These are phyloP conservation scores for Zosterops japonicus DNA, from an alignment of 2,113 vertebrate species.

Conservation along the genomic window DNA sequence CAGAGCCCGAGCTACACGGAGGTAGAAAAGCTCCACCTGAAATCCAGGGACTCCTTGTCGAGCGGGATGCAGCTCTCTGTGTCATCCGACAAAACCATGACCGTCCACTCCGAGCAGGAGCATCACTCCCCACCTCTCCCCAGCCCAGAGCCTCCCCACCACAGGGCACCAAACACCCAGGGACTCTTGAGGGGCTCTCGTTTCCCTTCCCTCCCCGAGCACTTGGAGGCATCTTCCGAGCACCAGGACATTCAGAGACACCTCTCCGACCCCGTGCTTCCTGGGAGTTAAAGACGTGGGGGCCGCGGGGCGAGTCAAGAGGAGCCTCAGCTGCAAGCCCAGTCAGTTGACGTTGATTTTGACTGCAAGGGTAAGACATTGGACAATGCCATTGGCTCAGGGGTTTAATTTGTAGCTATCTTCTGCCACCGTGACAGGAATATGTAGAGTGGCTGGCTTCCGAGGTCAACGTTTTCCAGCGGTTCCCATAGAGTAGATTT, in stretches of 20 bases:
- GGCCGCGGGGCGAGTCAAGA: background rate
- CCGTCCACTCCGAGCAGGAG: slow-evolving; percentile 70
- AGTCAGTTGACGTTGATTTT: slow-evolving; percentile 24
- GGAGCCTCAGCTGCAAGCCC: slow-evolving; percentile 25
- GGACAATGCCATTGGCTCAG: slow-evolving; percentile 42
- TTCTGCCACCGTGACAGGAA: slow-evolving; percentile 33
- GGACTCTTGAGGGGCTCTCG: slow-evolving; percentile 75
- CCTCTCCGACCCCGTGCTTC: slow-evolving; percentile 85
- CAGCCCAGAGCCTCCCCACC: slow-evolving; percentile 50
- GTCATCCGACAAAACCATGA: slow-evolving; percentile 74
- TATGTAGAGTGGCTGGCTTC: slow-evolving; percentile 32
- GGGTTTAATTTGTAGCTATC: slow-evolving; percentile 42
- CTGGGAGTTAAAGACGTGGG: slow-evolving; percentile 79
- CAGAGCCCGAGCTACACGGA: slow-evolving; percentile 77
- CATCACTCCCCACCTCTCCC: slow-evolving; percentile 38
- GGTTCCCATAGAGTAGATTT: slow-evolving; percentile 52
- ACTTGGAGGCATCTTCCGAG: slow-evolving; percentile 78
- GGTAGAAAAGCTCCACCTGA: slow-evolving; percentile 73
- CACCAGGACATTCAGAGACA: slow-evolving; percentile 86
- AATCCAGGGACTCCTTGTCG: slow-evolving; percentile 78
- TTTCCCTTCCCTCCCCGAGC: slow-evolving; percentile 90
- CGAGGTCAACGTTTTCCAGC: slow-evolving; percentile 42
- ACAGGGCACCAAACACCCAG: slow-evolving; percentile 40
- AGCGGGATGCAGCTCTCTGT: slow-evolving; percentile 72
- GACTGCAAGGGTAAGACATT: slow-evolving; percentile 10